A percentile compares a stretch with the other conserved stretches of the same genome.
Evolutionary conservation across 2,888 invertebrate species (phyloP).

Genomic region (Morpho achilles): DNA sequence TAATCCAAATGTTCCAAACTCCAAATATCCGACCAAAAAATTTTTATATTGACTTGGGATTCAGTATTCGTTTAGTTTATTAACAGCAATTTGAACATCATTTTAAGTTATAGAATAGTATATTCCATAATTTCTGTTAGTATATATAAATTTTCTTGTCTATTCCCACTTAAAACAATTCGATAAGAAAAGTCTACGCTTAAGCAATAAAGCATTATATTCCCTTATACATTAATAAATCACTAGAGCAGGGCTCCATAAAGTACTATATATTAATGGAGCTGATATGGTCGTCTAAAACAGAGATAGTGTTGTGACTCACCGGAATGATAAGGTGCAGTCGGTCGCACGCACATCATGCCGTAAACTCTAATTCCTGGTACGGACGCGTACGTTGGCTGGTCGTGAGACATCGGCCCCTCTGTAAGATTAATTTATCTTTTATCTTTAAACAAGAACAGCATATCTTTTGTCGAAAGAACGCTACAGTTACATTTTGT

Average conservation of each 20-base stretch:
- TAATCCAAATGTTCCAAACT: too few species aligned
- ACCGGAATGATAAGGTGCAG: conserved; percentile 57
- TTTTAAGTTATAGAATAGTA: too few species aligned
- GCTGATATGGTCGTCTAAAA: conserved; percentile 20
- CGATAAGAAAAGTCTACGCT: conserved; percentile 17
- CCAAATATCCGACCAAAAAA: too few species aligned
- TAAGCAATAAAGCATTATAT: conserved; percentile 15
- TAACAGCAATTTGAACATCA: too few species aligned
- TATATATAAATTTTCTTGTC: background rate
- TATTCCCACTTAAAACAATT: conserved; percentile 15
- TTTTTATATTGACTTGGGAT: too few species aligned
- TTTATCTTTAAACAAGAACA: conserved; percentile 12
- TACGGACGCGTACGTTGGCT: conserved; percentile 95
- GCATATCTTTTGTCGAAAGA: conserved; percentile 12
- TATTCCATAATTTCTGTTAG: background rate
- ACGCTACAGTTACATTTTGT: conserved; percentile 13
- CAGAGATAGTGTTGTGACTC: conserved; percentile 27
- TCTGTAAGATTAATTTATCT: conserved; percentile 74
- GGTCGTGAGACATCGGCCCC: conserved; percentile 96
- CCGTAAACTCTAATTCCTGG: conserved; percentile 96
- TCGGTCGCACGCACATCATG: conserved; percentile 91
- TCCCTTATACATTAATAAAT: conserved; percentile 25
- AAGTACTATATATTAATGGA: conserved; percentile 16
- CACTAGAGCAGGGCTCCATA: conserved; percentile 16
- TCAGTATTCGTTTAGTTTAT: too few species aligned